Conservation (phyloP, 2,888 invertebrate species). For the Athetis lepigone region DNA sequence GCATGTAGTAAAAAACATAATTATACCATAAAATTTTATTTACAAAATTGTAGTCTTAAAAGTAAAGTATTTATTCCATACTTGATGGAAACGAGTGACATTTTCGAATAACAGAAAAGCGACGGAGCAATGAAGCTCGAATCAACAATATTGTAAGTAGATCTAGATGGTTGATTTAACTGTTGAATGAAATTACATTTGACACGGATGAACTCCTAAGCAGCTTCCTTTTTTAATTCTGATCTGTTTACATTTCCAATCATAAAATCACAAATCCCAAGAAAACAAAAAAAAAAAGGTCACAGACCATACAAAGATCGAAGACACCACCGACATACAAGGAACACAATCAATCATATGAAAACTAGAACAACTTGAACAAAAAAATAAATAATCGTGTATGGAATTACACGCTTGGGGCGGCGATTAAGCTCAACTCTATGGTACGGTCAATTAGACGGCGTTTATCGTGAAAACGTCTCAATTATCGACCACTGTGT, state of each 20-base stretch:
- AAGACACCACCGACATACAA: conserved; percentile 23
- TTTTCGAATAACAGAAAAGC: too few species aligned
- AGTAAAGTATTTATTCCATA: too few species aligned
- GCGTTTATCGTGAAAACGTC: conserved; percentile 76
- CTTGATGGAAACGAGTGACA: too few species aligned
- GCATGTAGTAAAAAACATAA: too few species aligned
- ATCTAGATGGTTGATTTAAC: too few species aligned
- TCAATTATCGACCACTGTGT: conserved; percentile 74
- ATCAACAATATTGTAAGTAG: too few species aligned
- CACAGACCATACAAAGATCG: conserved; percentile 21
- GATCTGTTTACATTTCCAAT: background rate
- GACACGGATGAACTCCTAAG: too few species aligned
- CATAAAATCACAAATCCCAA: background rate
- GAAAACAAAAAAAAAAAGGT: conserved; percentile 3
- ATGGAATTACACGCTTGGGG: conserved; percentile 75
- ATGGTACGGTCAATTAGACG: conserved; percentile 74
- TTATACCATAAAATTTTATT: too few species aligned
- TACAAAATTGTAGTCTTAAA: too few species aligned
- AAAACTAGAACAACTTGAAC: conserved; percentile 73
- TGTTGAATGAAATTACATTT: too few species aligned
- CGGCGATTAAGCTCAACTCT: conserved; percentile 69
- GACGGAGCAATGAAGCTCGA: too few species aligned
- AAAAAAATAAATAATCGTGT: conserved; percentile 63
- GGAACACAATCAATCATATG: conserved; percentile 68
- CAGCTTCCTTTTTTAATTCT: too few species aligned